Evolutionary conservation across 2,888 invertebrate genomes (phyloP), one percentile per base, ranked within the genome.

Genomic region (Drosophila longiperda): DNA sequence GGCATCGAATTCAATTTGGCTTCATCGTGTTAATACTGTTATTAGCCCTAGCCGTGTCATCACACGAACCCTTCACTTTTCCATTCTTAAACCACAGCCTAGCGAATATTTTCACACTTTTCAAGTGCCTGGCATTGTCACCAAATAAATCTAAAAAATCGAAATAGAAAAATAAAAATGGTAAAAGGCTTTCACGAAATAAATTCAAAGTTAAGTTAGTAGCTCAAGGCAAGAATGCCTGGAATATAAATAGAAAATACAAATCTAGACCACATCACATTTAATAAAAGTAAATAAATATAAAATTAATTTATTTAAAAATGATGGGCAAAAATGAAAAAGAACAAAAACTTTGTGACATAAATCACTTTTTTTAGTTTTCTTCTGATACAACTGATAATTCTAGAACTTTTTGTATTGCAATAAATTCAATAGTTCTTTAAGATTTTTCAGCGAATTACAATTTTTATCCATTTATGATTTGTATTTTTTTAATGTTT

Each of bases 1-100:
- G 88, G 83, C 80, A 84, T 71, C 80, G 89, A 91, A 90, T 87
- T 90, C 87, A 91, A 91, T 91, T 91, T 90, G 63, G 79, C 82
- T 83, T 75, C 78, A 83, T 90, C 90, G 85, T 88, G 82, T 78
- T 90, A 85, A 91, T 90, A 88, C 89, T 85, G 79, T 89, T 90
- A 89, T 90, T 89, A 87, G 82, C 84, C 69, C 81, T 66, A 62
- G 73, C 86, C 72, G 73, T 53, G 50, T 71, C 67, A 58, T 53
- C 50, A 55, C 48, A 26, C 45, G 70, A 82, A 84, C 81, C 82
- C 80, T 81, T 82, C 69, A 57, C 54, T 55, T 66, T 36, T 20
- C 45, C 45, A 65, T 58, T 67, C 66, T 61, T 60, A 54, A 81
- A 57, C 62, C 55, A 55, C 42, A n/a, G 58, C 48, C 53, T 50